phyloP scores from a whole-genome alignment of 2,113 vertebrate species.

The Lynx canadensis region DNA sequence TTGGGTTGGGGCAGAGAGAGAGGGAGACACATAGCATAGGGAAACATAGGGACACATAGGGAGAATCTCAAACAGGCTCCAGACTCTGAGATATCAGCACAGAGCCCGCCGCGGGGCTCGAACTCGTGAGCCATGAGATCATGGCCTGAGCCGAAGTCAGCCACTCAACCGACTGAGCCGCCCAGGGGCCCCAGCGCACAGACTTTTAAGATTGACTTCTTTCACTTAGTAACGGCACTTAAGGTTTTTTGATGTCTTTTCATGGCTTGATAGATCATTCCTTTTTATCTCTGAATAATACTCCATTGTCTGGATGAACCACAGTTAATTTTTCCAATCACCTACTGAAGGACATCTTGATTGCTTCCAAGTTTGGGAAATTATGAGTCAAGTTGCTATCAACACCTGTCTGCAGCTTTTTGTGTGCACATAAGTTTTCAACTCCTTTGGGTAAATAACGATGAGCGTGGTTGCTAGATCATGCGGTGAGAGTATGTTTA shows the following conservation, averaged over 20 bases:
- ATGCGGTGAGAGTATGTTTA: background rate
- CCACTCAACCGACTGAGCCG: too few species aligned
- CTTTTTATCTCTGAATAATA: background rate
- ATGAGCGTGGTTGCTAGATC: background rate
- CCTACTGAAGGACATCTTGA: background rate
- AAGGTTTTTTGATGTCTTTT: background rate
- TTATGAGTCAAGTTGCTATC: background rate
- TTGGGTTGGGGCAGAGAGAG: too few species aligned
- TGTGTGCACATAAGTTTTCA: background rate
- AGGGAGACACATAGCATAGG: too few species aligned
- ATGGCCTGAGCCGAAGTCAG: too few species aligned
- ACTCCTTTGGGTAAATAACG: background rate
- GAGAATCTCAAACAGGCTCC: too few species aligned
- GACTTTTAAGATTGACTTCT: background rate
- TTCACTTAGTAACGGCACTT: background rate
- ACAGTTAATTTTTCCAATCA: background rate
- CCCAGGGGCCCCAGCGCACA: background rate
- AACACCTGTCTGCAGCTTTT: background rate
- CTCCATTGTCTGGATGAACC: background rate
- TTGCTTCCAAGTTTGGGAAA: background rate
- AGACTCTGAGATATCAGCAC: too few species aligned
- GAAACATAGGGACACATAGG: too few species aligned
- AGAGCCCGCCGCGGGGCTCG: rapidly evolving
- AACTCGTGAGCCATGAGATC: too few species aligned
- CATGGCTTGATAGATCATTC: background rate